A percentile compares a stretch with the other conserved stretches of the same genome.
Evolutionary conservation across 2,113 vertebrate genomes (phyloP).

Genomic region (Syngnathus typhle): DNA sequence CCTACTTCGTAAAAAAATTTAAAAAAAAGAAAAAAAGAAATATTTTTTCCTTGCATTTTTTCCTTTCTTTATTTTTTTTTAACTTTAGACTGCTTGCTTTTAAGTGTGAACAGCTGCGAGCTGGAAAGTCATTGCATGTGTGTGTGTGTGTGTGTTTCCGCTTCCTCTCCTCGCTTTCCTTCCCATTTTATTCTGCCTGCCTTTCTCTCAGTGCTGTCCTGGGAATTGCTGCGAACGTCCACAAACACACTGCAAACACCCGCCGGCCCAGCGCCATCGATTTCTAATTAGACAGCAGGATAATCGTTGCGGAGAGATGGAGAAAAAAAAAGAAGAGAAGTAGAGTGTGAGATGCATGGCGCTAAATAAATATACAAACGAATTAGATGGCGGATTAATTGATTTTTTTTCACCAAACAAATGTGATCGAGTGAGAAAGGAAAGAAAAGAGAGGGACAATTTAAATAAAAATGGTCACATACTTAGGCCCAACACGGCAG

Average conservation of each 20-base stretch:
- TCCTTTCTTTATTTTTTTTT: constrained; percentile 44
- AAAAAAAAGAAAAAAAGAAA: constrained; percentile 20
- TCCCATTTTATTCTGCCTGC: constrained; percentile 36
- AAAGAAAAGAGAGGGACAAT: background rate
- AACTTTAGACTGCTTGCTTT: constrained; percentile 45
- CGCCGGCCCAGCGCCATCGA: constrained; percentile 77
- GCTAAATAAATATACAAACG: constrained; percentile 71
- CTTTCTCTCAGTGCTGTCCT: constrained; percentile 65
- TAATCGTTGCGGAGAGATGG: constrained; percentile 78
- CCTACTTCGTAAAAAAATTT: constrained; percentile 62
- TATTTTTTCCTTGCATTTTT: constrained; percentile 63
- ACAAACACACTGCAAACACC: constrained; percentile 83
- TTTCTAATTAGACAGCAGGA: constrained; percentile 82
- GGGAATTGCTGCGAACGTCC: constrained; percentile 81
- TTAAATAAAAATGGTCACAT: background rate
- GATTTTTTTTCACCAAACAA: constrained; percentile 54
- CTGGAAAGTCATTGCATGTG: constrained; percentile 50
- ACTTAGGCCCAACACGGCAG: background rate
- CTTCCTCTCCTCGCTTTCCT: constrained; percentile 39
- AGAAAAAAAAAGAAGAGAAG: constrained; percentile 65
- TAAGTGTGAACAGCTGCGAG: constrained; percentile 65
- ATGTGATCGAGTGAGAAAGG: constrained; percentile 44
- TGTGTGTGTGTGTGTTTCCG: constrained; percentile 41
- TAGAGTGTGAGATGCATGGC: constrained; percentile 47
- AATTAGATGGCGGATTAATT: constrained; percentile 70